Evolutionary conservation across 1,140 invertebrate genomes (phyloP).

Genomic region (Aethina tumida): DNA sequence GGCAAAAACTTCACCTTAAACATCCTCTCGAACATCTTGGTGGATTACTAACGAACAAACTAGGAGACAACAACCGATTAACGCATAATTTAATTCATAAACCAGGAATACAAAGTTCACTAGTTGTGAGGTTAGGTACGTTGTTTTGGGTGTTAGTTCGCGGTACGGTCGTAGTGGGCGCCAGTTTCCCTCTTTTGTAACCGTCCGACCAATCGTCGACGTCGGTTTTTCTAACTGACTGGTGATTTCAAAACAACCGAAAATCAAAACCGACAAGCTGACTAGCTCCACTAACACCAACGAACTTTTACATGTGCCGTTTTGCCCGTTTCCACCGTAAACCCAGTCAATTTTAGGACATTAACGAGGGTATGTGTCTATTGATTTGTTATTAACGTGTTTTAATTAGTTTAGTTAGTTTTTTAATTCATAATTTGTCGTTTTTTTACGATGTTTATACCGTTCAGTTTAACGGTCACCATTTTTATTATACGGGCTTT

Average conservation of each 20-base stretch:
- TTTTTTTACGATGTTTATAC: slow-evolving; percentile 3
- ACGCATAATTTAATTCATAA: too few relatives aligned
- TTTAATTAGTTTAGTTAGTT: neutral
- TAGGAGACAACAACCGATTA: too few relatives aligned
- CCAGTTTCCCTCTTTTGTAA: too few relatives aligned
- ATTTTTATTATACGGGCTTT: slow-evolving; percentile 1
- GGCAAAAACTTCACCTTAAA: slow-evolving; percentile 29
- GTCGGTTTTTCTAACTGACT: too few relatives aligned
- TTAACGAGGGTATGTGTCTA: too few relatives aligned
- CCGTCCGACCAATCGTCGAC: too few relatives aligned
- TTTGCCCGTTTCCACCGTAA: slow-evolving; percentile 15
- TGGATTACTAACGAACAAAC: too few relatives aligned
- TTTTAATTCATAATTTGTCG: slow-evolving; percentile 13
- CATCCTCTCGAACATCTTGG: slow-evolving; percentile 28
- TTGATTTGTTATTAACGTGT: neutral
- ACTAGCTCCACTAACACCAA: too few relatives aligned
- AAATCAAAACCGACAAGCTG: slow-evolving; percentile 17
- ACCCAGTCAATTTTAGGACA: too few relatives aligned
- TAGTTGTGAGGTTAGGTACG: slow-evolving; percentile 3
- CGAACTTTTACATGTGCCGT: slow-evolving; percentile 19
- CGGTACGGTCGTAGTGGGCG: too few relatives aligned
- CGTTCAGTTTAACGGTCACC: neutral
- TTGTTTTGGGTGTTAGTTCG: too few relatives aligned
- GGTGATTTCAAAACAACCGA: slow-evolving; percentile 31
- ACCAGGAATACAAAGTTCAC: too few relatives aligned